Conservation (phyloP, 2,888 invertebrate species). For the Petrolisthes manimaculis region DNA sequence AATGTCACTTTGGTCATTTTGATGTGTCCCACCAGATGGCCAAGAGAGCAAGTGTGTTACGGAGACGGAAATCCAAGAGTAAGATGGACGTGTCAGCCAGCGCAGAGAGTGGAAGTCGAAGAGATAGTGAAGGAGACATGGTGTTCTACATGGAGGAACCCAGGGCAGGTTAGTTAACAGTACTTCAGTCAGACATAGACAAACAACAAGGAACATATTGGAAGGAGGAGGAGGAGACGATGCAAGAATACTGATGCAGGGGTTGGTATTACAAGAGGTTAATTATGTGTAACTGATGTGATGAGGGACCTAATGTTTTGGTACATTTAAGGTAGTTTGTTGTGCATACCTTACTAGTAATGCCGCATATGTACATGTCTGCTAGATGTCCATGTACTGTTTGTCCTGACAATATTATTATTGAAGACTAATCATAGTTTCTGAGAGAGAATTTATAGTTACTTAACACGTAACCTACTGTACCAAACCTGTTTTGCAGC, state of each 20-base stretch:
- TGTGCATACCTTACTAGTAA: conserved; percentile 52
- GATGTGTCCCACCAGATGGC: conserved; percentile 77
- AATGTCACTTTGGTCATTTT: background rate
- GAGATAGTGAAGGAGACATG: conserved; percentile 77
- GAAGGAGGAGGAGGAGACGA: background rate
- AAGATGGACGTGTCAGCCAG: conserved; percentile 74
- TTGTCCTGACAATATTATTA: conserved; percentile 36
- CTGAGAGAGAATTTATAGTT: conserved; percentile 17
- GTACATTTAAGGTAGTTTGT: conserved; percentile 39
- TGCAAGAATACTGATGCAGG: background rate
- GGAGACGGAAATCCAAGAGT: conserved; percentile 78
- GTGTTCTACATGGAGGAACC: conserved; percentile 71
- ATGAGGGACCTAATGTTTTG: conserved; percentile 19
- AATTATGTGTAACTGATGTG: conserved; percentile 14
- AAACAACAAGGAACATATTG: background rate
- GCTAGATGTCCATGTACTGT: conserved; percentile 42
- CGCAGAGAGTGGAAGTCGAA: conserved; percentile 68
- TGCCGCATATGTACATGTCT: conserved; percentile 55
- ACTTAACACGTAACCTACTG: conserved; percentile 23
- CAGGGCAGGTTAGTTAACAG: conserved; percentile 69
- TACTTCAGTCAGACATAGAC: background rate
- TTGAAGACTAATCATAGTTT: conserved; percentile 10
- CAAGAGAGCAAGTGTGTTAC: conserved; percentile 80
- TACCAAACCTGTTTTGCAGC: conserved; percentile 40
- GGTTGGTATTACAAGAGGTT: background rate